These are phyloP conservation scores for Oryzias melastigma DNA, from an alignment of 2,113 vertebrate species.

Conservation along the genomic window DNA sequence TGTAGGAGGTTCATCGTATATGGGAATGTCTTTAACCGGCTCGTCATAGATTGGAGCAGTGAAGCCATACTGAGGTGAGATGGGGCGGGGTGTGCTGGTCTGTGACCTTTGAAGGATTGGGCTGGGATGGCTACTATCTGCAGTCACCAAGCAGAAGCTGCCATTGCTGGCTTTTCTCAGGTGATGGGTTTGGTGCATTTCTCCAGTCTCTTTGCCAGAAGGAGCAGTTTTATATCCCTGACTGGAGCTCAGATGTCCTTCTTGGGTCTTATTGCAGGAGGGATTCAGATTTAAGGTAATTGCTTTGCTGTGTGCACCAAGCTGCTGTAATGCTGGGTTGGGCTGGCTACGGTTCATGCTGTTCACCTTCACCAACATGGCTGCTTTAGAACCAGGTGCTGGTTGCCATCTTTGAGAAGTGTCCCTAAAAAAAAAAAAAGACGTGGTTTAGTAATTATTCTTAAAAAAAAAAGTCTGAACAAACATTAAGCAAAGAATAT, in stretches of 20 bases:
- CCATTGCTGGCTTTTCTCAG: conserved; percentile 84
- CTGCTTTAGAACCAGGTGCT: conserved; percentile 83
- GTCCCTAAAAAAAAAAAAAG: conserved; percentile 63
- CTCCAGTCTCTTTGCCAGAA: conserved; percentile 55
- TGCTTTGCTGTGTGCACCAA: conserved; percentile 57
- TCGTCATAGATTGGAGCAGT: conserved; percentile 83
- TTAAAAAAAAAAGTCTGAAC: conserved; percentile 8
- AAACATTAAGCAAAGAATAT: neutral
- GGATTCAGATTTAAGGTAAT: conserved; percentile 64
- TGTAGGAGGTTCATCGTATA: conserved; percentile 87
- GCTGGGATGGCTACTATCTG: conserved; percentile 65
- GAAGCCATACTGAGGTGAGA: conserved; percentile 81
- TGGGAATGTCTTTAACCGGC: conserved; percentile 82
- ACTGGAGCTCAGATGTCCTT: conserved; percentile 59
- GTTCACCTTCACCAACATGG: conserved; percentile 90
- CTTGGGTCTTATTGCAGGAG: conserved; percentile 64
- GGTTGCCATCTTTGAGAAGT: conserved; percentile 84
- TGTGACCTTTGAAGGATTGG: conserved; percentile 73
- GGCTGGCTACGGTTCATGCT: conserved; percentile 75
- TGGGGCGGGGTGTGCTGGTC: conserved; percentile 75
- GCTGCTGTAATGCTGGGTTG: conserved; percentile 58
- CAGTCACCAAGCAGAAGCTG: conserved; percentile 81
- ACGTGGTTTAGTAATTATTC: neutral
- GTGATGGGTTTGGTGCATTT: conserved; percentile 81
- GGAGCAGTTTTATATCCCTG: conserved; percentile 74